Base-by-base conservation (phyloP, 1,140 invertebrate genomes). In the Whitmania pigra region DNA sequence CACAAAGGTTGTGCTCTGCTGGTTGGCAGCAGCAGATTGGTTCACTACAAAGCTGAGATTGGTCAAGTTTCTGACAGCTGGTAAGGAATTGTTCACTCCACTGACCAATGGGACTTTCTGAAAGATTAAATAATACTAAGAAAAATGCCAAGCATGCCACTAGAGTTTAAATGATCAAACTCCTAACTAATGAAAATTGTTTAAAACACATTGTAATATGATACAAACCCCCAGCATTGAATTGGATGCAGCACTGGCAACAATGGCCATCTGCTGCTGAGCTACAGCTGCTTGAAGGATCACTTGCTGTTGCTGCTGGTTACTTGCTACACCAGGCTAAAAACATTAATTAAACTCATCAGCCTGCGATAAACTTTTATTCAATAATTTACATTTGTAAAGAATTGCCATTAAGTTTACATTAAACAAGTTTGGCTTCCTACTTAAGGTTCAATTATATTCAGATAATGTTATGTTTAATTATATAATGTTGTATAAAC, bases 101-200 rank as follows among this genome's bases (percentile, higher is more conserved):
- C 57, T n/a, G 15, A 63, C 57, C 57, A 63, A 31, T 63, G 57
- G 57, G 11, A 63, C 57, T 63, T 63, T 63, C 57, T 63, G 57
- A 22, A n/a, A 25, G 7, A 63, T 49, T 49, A 15, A 49, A 49
- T 49, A 1, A 49, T 1, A 49, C 3, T 1, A 49, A 49, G 13
- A 11, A 17, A 11, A 49, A 5, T 49, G 43, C 11, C 43, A 49
- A 49, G 15, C 1, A 49, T 17, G 43, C 43, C 43, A 49, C 43
- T 36, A 36, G 31, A 36, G 6, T 36, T 36, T 36, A 36, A 36
- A 36, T 36, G 31, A 36, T 36, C 31, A 36, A 3, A 36, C 31
- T 36, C 6, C 6, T 36, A 6, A 3, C 6, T 36, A 36, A 36
- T 36, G 31, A 6, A 36, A 36, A 36, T 36, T 36, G 31, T n/a